phyloP scores from a whole-genome alignment of 2,113 vertebrate genomes.

The Catharus fuscescens region DNA sequence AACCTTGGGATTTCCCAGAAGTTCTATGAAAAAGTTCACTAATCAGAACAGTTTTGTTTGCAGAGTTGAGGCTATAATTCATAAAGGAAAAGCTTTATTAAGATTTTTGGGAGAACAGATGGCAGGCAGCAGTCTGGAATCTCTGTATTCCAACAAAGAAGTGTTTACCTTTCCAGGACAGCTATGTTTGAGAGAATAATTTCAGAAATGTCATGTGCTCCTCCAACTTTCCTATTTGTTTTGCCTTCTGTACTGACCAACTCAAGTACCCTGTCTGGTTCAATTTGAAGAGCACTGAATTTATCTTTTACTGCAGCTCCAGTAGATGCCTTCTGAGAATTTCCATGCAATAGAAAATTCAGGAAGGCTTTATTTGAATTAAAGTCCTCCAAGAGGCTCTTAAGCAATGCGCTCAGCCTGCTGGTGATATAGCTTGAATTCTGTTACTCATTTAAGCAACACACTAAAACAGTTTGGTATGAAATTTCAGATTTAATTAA shows the following conservation, averaged over 20 bases:
- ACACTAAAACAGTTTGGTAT: background rate
- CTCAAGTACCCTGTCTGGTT: background rate
- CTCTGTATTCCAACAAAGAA: background rate
- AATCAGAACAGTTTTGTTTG: conserved; percentile 47
- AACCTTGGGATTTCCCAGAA: conserved; percentile 62
- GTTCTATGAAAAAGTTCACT: conserved; percentile 61
- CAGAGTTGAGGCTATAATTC: conserved; percentile 44
- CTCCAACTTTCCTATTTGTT: background rate
- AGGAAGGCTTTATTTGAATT: background rate
- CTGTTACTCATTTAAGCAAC: background rate
- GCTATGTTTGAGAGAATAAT: background rate
- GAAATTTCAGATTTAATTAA: background rate
- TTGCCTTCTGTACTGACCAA: background rate
- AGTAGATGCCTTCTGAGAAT: background rate
- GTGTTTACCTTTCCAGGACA: background rate
- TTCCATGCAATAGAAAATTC: background rate
- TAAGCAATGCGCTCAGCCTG: background rate
- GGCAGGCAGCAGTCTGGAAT: background rate
- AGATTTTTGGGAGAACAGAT: background rate
- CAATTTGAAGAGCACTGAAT: background rate
- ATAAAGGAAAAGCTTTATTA: conserved; percentile 57
- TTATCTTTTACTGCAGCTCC: background rate
- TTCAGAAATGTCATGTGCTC: background rate
- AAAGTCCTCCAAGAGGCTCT: background rate
- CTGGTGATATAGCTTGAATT: background rate